phyloP scores from a whole-genome alignment of 1,140 invertebrate species.

The Psix sp. region DNA sequence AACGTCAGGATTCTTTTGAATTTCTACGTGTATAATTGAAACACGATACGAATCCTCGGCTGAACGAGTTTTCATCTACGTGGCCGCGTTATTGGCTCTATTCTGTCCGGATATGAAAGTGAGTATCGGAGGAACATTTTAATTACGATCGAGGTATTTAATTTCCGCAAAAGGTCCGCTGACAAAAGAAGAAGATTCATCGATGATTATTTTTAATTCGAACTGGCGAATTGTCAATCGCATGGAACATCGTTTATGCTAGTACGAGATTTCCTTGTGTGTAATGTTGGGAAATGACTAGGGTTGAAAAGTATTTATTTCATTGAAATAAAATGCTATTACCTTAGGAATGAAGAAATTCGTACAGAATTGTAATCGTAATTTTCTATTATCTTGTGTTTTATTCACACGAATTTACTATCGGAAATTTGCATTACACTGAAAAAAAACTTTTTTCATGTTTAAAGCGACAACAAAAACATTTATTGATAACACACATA shows the following conservation, averaged over 20 bases:
- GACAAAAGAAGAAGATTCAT: conserved; percentile 15
- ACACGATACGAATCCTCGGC: conserved; percentile 53
- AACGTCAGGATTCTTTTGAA: conserved; percentile 50
- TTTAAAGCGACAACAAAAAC: no score
- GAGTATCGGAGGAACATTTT: conserved; percentile 49
- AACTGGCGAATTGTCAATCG: conserved; percentile 20
- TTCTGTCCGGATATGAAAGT: conserved; percentile 52
- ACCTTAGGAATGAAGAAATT: no score
- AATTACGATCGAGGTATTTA: conserved; percentile 57
- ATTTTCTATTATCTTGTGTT: no score
- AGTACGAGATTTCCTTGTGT: no score
- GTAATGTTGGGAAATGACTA: no score
- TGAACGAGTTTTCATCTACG: conserved; percentile 46
- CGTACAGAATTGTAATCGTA: no score
- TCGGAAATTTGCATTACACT: no score
- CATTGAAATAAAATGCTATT: no score
- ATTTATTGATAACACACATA: no score
- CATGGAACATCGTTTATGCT: conserved; percentile 25
- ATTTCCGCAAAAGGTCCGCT: conserved; percentile 49
- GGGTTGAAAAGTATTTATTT: no score
- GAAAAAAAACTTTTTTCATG: no score
- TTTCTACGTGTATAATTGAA: conserved; percentile 49
- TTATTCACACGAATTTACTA: no score
- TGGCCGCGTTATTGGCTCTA: conserved; percentile 45
- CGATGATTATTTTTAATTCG: conserved; percentile 47